A percentile compares a stretch with the other conserved stretches of the same genome.
phyloP scores from a whole-genome alignment of 1,140 invertebrate species.

The Periplaneta americana region DNA sequence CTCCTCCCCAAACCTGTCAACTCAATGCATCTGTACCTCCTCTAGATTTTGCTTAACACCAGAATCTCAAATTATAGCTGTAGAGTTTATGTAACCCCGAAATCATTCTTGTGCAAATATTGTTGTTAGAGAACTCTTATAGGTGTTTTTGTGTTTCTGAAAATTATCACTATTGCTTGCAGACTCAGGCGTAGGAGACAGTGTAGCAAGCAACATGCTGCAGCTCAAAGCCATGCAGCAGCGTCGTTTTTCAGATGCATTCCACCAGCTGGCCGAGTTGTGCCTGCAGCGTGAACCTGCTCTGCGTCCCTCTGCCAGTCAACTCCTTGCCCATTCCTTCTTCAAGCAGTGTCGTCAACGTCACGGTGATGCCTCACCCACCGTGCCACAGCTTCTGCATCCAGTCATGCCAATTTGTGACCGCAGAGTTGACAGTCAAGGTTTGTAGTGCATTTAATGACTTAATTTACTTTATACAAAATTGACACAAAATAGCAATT shows the following conservation, averaged over 20 bases:
- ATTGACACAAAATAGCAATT: too few species aligned
- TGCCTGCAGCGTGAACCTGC: constrained; percentile 61
- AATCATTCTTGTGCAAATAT: not conserved
- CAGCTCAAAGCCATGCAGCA: constrained; percentile 23
- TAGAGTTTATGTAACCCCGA: too few species aligned
- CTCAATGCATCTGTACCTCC: too few species aligned
- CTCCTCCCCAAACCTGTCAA: too few species aligned
- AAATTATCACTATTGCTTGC: constrained; percentile 1
- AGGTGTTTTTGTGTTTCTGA: not conserved
- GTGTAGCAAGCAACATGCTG: constrained; percentile 21
- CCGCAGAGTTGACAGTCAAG: not conserved
- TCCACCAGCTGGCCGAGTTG: constrained; percentile 68
- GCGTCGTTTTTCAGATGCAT: constrained; percentile 61
- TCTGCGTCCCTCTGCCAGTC: constrained; percentile 54
- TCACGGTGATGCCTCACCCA: constrained; percentile 14
- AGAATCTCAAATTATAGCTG: too few species aligned
- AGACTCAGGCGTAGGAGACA: constrained; percentile 33
- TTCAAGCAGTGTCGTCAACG: constrained; percentile 53
- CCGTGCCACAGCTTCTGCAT: constrained; percentile 10
- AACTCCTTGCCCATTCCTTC: constrained; percentile 66
- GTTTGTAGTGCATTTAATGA: not conserved
- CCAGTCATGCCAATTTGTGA: constrained; percentile 12
- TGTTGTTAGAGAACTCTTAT: too few species aligned
- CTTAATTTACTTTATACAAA: too few species aligned
- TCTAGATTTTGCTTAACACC: too few species aligned